Evolutionary conservation across 2,113 vertebrate species (phyloP).

Genomic region (Pionites leucogaster): DNA sequence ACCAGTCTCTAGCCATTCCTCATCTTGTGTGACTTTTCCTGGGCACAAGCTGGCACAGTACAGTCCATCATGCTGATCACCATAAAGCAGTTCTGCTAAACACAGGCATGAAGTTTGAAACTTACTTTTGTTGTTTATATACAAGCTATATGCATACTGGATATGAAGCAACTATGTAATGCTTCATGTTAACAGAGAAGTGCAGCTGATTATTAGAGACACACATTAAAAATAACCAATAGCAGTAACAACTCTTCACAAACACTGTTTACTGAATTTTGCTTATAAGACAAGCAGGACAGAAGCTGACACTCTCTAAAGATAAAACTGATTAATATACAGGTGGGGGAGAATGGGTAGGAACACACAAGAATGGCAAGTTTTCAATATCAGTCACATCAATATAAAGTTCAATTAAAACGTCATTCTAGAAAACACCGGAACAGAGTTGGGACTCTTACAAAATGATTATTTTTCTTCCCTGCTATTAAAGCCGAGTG

Average conservation of each 20-base stretch:
- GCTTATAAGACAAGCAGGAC: background rate
- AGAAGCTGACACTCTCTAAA: background rate
- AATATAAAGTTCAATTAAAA: constrained; percentile 13
- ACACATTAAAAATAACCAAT: background rate
- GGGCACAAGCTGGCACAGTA: background rate
- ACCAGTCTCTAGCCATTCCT: background rate
- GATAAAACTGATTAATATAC: background rate
- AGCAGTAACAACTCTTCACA: background rate
- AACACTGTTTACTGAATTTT: background rate
- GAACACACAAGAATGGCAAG: background rate
- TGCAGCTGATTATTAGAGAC: background rate
- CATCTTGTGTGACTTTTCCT: background rate
- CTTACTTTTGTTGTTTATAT: background rate
- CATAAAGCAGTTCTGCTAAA: constrained; percentile 4
- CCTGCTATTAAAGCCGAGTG: background rate
- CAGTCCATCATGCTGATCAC: background rate
- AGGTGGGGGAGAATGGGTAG: background rate
- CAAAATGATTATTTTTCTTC: background rate
- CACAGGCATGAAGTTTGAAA: background rate
- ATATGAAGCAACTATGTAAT: background rate
- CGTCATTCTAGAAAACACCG: background rate
- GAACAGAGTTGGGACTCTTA: background rate
- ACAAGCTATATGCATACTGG: background rate
- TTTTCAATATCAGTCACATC: background rate
- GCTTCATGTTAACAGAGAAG: background rate